These are phyloP conservation scores for Tridacna gigas DNA, from an alignment of 2,888 invertebrate genomes.

Conservation along the genomic window DNA sequence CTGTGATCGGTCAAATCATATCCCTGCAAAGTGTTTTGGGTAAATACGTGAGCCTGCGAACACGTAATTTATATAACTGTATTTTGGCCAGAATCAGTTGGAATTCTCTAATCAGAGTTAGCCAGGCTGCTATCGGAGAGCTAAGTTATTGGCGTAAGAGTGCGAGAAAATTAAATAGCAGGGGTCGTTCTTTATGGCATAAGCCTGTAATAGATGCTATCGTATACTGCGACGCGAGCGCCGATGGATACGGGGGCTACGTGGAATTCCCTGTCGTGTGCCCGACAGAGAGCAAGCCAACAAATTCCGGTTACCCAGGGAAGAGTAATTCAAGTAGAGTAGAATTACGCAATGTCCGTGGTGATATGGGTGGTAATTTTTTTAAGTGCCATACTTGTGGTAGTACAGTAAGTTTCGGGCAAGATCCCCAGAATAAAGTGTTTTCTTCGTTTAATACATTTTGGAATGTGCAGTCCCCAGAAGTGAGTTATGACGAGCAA, in stretches of 20 bases:
- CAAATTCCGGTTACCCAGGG: too few species aligned
- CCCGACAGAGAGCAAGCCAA: neutral
- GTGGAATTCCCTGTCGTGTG: neutral
- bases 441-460: too few species aligned
- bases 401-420: too few species aligned
- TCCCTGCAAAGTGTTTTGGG: too few species aligned
- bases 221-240: neutral
- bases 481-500: neutral
- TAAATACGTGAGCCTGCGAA: neutral
- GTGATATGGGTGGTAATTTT: neutral
- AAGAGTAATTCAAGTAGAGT: neutral
- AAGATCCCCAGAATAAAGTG: neutral
- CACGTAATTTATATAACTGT: conserved; percentile 8
- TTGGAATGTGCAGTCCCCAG: neutral
- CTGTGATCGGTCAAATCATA: too few species aligned
- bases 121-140: neutral
- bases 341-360: neutral
- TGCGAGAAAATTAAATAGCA: too few species aligned
- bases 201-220: neutral
- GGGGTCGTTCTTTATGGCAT: neutral
- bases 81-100: conserved; percentile 5
- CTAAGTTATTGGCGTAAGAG: neutral
- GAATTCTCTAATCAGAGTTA: conserved; percentile 4
- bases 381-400: neutral
- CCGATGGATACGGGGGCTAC: neutral